phyloP scores from a whole-genome alignment of 2,797 vertebrate genomes.

The Tokudaia tokunoshimensis region DNA sequence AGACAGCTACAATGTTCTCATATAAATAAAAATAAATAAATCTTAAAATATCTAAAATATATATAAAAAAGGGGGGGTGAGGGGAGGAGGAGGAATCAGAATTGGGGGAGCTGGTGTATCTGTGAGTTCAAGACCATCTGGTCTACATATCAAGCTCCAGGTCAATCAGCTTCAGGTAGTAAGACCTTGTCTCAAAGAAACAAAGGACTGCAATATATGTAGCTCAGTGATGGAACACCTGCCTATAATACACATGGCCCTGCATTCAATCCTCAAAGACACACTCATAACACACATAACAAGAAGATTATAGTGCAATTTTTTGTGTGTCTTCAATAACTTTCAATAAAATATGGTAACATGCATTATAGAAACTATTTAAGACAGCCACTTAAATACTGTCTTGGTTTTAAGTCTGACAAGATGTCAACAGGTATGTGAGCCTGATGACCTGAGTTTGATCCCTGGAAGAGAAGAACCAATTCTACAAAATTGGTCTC shows the following conservation, averaged over 20 bases:
- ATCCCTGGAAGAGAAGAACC: neutral
- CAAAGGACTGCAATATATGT: neutral
- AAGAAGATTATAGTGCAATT: neutral
- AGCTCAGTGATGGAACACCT: neutral
- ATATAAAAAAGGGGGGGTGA: no score
- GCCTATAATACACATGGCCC: neutral
- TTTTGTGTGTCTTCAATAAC: conserved; percentile 2
- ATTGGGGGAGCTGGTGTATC: neutral
- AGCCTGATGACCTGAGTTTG: neutral
- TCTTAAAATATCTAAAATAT: no score
- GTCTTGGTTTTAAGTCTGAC: neutral
- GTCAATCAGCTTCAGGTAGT: neutral
- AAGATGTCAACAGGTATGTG: neutral
- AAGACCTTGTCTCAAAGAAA: neutral
- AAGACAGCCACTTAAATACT: neutral
- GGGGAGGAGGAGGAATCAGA: neutral
- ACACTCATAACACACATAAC: no score
- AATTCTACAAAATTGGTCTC: neutral
- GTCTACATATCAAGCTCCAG: neutral
- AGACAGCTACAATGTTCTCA: no score
- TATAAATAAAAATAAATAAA: no score
- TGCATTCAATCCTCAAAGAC: neutral
- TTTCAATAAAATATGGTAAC: neutral
- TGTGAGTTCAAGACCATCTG: neutral
- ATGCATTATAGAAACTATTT: neutral